Percentiles rank a stretch among this genome's conserved stretches.
phyloP scores from a whole-genome alignment of 2,113 vertebrate genomes.

The Cyrtonyx montezumae region DNA sequence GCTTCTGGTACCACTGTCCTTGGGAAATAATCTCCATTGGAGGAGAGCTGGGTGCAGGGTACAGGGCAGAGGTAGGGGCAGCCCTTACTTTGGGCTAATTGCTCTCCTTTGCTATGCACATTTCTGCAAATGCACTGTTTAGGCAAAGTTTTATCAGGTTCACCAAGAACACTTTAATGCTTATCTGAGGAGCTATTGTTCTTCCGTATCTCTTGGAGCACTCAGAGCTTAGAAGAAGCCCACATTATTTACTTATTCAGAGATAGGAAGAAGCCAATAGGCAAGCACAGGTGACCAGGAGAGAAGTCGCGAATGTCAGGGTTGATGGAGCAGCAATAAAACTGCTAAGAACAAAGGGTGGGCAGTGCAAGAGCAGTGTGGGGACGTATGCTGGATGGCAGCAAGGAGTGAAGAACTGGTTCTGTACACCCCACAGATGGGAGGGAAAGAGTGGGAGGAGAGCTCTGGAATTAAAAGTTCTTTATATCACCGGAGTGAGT shows the following conservation, averaged over 20 bases:
- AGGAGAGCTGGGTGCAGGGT: not conserved
- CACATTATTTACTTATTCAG: not conserved
- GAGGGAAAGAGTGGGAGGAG: not conserved
- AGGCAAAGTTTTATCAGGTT: not conserved
- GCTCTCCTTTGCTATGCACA: not conserved
- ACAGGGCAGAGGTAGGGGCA: not conserved
- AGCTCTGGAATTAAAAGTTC: not conserved
- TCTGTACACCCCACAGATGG: not conserved
- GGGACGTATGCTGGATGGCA: not conserved
- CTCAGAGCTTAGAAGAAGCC: not conserved
- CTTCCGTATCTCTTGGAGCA: not conserved
- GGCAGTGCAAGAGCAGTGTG: not conserved
- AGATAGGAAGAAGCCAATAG: not conserved
- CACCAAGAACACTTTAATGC: not conserved
- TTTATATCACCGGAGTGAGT: not conserved
- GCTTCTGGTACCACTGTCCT: not conserved
- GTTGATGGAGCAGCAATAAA: not conserved
- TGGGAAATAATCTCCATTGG: not conserved
- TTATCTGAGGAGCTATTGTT: slow-evolving; percentile 5
- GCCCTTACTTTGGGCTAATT: not conserved
- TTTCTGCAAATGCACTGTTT: not conserved
- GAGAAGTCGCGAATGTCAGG: not conserved
- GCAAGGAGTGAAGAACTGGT: not conserved
- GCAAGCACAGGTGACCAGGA: not conserved
- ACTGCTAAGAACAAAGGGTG: not conserved